Base-by-base conservation (phyloP, 2,888 invertebrate genomes). In the Eustalomyia histrio region DNA sequence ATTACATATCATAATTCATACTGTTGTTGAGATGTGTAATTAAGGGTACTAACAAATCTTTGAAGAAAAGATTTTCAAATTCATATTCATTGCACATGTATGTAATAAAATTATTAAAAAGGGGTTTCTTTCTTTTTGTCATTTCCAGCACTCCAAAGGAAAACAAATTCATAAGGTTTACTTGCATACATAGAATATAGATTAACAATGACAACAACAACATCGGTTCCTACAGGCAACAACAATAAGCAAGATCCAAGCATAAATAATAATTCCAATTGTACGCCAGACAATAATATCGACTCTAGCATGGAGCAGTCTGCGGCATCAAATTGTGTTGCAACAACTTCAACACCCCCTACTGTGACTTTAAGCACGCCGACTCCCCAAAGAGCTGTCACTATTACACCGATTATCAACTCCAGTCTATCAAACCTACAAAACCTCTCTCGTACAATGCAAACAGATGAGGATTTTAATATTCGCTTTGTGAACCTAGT, bases 401-500 rank as follows among this genome's bases (percentile, higher is more conserved):
- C 74, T 58, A 81, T 81, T 60, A 81, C 61, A 2, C 69, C 78
- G 10, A 74, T 74, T 60, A 35, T 74, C 57, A 74, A 76, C 79
- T 83, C 73, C 55, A 80, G 55, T n/a, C 52, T 76, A 33, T 33
- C 35, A 2, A 53, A 72, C 68, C 67, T 21, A 69, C 67, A 68
- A 67, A 74, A 74, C 64, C 87, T 80, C 85, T 74, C 85, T 80
- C 88, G 88, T 73, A 88, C 87, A 76, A 92, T 92, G 91, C 90
- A 89, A 83, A 91, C 91, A 81, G 91, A 91, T 83, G 91, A 91
- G 81, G 89, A 90, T 76, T 88, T 91, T 75, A 91, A 91, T 87
- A 90, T 90, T 53, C 87, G 89, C 57, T 92, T 92, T 83, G 92
- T 92, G 81, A 91, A 91, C 85, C 90, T 92, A 83, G 89, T 92